Conservation (phyloP, 2,888 invertebrate species). For the Tinea trinotella region DNA sequence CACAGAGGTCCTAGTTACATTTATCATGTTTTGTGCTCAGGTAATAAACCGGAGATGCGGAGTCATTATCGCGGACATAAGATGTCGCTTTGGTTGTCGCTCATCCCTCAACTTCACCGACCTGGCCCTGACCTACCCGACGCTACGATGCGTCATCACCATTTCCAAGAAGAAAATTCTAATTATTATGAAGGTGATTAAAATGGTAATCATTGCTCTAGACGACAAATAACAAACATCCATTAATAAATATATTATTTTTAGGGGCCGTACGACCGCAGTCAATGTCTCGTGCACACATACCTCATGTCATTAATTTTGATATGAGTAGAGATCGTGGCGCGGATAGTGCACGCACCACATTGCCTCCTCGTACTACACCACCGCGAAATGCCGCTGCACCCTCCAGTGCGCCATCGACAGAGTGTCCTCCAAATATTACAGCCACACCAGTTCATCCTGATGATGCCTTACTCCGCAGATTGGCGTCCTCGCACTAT, state of each 20-base stretch:
- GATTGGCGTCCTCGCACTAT: constrained; percentile 86
- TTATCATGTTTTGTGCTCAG: constrained; percentile 38
- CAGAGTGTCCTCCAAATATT: constrained; percentile 81
- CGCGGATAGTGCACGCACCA: constrained; percentile 31
- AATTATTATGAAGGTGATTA: constrained; percentile 83
- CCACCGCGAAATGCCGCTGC: constrained; percentile 52
- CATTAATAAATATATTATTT: constrained; percentile 18
- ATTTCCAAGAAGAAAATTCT: constrained; percentile 85
- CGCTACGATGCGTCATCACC: constrained; percentile 89
- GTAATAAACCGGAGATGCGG: constrained; percentile 82
- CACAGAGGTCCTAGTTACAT: neutral
- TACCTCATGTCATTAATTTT: constrained; percentile 68
- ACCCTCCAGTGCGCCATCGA: constrained; percentile 67
- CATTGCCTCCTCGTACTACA: constrained; percentile 60
- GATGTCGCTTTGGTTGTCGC: constrained; percentile 92
- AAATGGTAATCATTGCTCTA: neutral
- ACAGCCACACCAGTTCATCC: constrained; percentile 58
- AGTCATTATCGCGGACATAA: constrained; percentile 96
- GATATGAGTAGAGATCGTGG: constrained; percentile 38
- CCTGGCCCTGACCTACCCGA: constrained; percentile 82
- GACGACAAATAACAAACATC: neutral
- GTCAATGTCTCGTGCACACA: constrained; percentile 76
- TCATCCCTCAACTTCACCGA: constrained; percentile 90
- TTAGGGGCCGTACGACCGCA: constrained; percentile 84
- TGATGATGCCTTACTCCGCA: constrained; percentile 80